Evolutionary conservation across 2,113 vertebrate genomes (phyloP).

Genomic region (Lota lota): DNA sequence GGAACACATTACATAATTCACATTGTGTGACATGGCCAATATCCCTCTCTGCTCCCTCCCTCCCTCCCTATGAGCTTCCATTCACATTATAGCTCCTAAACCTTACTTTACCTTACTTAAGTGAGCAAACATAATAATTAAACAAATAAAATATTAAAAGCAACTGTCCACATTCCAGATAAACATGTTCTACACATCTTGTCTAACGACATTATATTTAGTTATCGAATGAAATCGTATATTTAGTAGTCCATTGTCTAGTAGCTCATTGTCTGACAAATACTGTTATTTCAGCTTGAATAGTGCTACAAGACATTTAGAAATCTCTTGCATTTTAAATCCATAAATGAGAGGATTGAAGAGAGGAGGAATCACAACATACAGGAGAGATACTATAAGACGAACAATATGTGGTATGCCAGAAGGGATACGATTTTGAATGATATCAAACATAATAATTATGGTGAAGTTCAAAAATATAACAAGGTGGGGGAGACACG

Average conservation of each 20-base stretch:
- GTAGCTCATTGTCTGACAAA: too few species aligned
- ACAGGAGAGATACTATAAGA: not conserved
- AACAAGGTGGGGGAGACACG: not conserved
- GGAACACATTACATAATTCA: too few species aligned
- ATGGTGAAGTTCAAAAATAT: not conserved
- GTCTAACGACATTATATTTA: not conserved
- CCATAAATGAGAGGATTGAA: constrained; percentile 4
- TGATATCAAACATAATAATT: not conserved
- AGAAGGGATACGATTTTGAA: not conserved
- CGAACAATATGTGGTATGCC: not conserved
- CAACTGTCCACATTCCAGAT: too few species aligned
- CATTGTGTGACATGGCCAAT: too few species aligned
- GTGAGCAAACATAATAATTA: too few species aligned
- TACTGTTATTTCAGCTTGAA: not conserved
- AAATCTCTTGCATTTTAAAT: constrained; percentile 3
- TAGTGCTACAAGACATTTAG: not conserved
- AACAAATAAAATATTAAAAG: too few species aligned
- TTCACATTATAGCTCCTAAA: too few species aligned
- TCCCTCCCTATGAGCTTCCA: too few species aligned
- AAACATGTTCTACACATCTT: too few species aligned
- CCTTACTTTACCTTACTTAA: too few species aligned
- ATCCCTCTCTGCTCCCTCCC: too few species aligned
- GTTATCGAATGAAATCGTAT: not conserved
- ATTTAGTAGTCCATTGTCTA: too few species aligned
- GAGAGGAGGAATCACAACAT: not conserved